phyloP scores from a whole-genome alignment of 2,113 vertebrate species.

The Emydura subglobosa region DNA sequence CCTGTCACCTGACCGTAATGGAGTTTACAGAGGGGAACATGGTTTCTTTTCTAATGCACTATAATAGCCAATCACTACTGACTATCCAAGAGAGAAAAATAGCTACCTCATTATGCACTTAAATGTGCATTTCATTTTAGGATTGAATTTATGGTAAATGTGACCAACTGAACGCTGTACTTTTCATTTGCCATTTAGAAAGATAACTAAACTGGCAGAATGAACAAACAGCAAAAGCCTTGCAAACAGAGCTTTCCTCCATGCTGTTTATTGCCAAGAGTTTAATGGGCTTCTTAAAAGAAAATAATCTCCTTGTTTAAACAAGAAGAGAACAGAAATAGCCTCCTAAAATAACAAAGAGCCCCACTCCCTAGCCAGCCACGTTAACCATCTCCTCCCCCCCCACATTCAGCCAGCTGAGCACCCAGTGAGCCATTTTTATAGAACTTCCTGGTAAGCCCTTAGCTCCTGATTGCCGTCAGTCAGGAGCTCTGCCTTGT shows the following conservation, averaged over 20 bases:
- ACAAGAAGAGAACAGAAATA: neutral
- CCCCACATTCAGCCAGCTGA: too few species aligned
- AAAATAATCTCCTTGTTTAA: neutral
- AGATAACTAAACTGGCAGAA: neutral
- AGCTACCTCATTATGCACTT: constrained; percentile 6
- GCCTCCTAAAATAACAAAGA: too few species aligned
- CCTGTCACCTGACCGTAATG: constrained; percentile 43
- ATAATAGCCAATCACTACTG: neutral
- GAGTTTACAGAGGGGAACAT: constrained; percentile 18
- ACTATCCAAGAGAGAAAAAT: constrained; percentile 1
- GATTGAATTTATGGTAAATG: neutral
- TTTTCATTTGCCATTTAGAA: constrained; percentile 54
- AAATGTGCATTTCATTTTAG: neutral
- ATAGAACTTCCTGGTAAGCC: neutral
- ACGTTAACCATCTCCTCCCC: neutral
- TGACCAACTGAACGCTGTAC: neutral
- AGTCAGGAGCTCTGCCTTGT: neutral
- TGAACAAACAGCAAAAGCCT: constrained; percentile 9
- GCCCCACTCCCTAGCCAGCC: rapidly evolving
- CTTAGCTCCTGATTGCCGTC: neutral
- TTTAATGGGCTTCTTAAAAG: neutral
- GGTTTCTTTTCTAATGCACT: neutral
- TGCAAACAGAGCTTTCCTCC: constrained; percentile 13
- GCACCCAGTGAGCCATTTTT: neutral
- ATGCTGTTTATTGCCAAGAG: neutral